Conservation (phyloP, 2,797 vertebrate species). For the Bovichtus variegatus region DNA sequence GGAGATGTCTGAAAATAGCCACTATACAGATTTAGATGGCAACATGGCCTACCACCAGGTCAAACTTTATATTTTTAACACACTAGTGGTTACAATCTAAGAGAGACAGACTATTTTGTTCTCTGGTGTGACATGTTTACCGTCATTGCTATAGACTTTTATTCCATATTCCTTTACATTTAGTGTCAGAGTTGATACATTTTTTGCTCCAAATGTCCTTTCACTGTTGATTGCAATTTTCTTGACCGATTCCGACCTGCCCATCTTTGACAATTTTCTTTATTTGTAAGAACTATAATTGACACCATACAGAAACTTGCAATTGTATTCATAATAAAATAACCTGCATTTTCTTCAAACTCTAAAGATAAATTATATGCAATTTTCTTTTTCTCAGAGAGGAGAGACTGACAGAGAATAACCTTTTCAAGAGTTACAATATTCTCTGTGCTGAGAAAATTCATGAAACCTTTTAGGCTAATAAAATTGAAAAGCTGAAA, state of each 20-base stretch:
- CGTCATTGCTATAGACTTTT: neutral
- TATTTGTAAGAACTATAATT: too few relatives aligned
- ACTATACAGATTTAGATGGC: neutral
- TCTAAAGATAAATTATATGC: neutral
- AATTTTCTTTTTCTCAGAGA: fast-evolving
- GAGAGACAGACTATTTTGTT: neutral
- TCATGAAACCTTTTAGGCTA: constrained; percentile 22
- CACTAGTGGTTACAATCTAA: neutral
- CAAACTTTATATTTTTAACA: too few relatives aligned
- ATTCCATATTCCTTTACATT: neutral
- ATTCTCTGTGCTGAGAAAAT: constrained; percentile 31
- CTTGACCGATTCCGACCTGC: too few relatives aligned
- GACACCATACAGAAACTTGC: too few relatives aligned
- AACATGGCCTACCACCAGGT: neutral
- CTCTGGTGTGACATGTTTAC: neutral
- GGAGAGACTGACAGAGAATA: neutral
- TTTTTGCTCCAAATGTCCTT: neutral
- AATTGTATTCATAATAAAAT: too few relatives aligned
- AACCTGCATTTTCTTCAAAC: too few relatives aligned
- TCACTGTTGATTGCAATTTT: too few relatives aligned
- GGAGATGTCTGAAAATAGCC: neutral
- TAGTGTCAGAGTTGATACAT: neutral
- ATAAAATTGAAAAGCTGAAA: constrained; percentile 21
- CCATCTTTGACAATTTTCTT: too few relatives aligned
- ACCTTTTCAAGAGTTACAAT: constrained; percentile 1